Evolutionary conservation across 1,140 invertebrate genomes (phyloP).

Genomic region (Halesus radiatus): DNA sequence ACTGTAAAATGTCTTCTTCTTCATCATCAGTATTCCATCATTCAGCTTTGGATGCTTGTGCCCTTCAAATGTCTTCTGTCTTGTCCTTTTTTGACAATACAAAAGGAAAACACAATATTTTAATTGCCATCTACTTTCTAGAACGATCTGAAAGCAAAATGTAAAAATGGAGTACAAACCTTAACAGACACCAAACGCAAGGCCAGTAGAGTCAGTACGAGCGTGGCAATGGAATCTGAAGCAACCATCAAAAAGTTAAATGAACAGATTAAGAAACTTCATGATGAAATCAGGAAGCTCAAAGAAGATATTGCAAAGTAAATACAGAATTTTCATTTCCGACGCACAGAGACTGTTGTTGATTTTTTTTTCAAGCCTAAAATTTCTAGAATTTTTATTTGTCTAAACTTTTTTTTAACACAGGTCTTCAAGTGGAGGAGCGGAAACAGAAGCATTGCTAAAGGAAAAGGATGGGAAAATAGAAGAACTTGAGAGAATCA

Average conservation of each 20-base stretch:
- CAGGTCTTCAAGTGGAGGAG: background rate
- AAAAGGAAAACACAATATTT: no score
- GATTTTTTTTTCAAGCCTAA: no score
- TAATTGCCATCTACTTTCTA: background rate
- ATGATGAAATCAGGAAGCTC: conserved; percentile 3
- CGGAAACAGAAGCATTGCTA: background rate
- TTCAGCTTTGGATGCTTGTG: no score
- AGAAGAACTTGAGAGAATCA: conserved; percentile 21
- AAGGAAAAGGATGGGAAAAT: conserved; percentile 6
- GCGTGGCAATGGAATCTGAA: background rate
- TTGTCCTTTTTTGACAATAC: no score
- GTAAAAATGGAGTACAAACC: background rate
- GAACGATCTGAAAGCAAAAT: conserved; percentile 20
- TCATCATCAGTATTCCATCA: no score
- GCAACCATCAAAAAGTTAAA: background rate
- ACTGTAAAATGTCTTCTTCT: no score
- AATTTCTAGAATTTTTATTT: no score
- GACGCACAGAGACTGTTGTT: no score
- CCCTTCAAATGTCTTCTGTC: no score
- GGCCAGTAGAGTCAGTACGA: background rate
- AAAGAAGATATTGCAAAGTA: conserved; percentile 1
- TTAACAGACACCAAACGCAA: background rate
- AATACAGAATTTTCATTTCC: no score
- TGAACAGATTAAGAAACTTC: background rate
- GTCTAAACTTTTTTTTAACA: background rate